These are phyloP conservation scores for Pollenia amentaria DNA, from an alignment of 2,888 invertebrate species.

Conservation along the genomic window DNA sequence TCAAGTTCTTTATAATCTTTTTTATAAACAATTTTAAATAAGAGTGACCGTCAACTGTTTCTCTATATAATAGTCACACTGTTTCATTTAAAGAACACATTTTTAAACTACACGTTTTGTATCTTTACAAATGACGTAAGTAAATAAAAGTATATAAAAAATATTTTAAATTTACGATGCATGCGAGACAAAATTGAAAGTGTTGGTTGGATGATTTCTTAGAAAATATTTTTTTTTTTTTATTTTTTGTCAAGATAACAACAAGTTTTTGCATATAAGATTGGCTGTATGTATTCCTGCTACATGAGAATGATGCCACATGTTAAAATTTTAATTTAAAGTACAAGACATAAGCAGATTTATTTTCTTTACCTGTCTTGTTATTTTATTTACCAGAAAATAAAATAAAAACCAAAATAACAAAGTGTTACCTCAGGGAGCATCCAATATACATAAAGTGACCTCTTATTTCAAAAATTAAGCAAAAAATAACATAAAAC, in stretches of 20 bases:
- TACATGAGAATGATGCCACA: constrained; percentile 33
- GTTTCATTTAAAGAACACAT: background rate
- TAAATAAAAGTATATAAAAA: background rate
- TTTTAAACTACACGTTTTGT: background rate
- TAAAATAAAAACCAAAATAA: background rate
- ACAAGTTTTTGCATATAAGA: too few relatives aligned
- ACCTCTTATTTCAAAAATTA: constrained; percentile 25
- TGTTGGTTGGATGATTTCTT: background rate
- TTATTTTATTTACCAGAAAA: constrained; percentile 5
- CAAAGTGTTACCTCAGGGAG: constrained; percentile 23
- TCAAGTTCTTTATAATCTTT: background rate
- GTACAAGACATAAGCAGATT: background rate
- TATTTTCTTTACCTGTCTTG: constrained; percentile 29
- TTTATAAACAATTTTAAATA: too few relatives aligned
- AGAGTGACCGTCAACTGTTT: background rate
- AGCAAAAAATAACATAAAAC: constrained; percentile 20
- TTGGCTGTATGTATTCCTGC: background rate
- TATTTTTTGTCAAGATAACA: background rate
- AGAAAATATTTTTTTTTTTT: background rate
- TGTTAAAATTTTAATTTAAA: constrained; percentile 41
- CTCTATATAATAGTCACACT: background rate
- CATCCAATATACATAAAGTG: constrained; percentile 10
- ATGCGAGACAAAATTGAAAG: constrained; percentile 8
- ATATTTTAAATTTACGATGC: constrained; percentile 40
- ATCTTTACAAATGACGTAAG: background rate